Base-by-base conservation (phyloP, 2,113 vertebrate species). In the Vombatus ursinus region DNA sequence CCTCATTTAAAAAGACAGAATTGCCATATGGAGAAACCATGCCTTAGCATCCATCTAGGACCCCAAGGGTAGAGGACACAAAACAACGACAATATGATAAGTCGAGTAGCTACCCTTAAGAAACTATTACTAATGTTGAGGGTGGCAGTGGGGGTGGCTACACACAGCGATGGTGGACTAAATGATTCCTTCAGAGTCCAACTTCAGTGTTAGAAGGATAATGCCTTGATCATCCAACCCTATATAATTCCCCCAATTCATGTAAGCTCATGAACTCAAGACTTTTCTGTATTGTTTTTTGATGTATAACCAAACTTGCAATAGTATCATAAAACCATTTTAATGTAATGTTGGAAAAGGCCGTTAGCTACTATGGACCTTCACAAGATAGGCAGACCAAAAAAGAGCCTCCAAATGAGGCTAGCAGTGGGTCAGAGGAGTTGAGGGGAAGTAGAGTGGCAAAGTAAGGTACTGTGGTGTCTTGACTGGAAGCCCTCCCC, bases 1-100 rank as follows among this genome's bases (percentile, higher is more conserved):
- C 96, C 94, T 95, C 31, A 50, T 94, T 98, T 98, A 98, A 98
- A 98, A 93, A 96, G 14, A 90, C 50, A 97, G 53, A 95, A 91
- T 61, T 95, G 95, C 24, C 50, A 50, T 24, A n/a, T 2, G 24
- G 48, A 90, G 91, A 97, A 97, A 97, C 50, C 96, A 95, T 96
- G 95, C 12, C 48, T 90, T 52, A 61, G 7, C 2, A 94, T 94
- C 94, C 89, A 93, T 6, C 52, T 68, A 0, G 0, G 92, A n/a
- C 96, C 91, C 93, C 91, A 95, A 77, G 6, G 90, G 31, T 48
- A 96, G 23, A 26, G 24, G 96, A 92, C 1, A 94, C 92, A 97
- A 94, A 98, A 93, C 93, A 96, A 52, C 94, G 57, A 96, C 94
- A 51, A 26, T 12, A 52, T 94, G 49, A 57, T 95, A 96, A 97